Base-by-base conservation (phyloP, 2,797 vertebrate genomes). In the Anabacerthia variegaticeps region DNA sequence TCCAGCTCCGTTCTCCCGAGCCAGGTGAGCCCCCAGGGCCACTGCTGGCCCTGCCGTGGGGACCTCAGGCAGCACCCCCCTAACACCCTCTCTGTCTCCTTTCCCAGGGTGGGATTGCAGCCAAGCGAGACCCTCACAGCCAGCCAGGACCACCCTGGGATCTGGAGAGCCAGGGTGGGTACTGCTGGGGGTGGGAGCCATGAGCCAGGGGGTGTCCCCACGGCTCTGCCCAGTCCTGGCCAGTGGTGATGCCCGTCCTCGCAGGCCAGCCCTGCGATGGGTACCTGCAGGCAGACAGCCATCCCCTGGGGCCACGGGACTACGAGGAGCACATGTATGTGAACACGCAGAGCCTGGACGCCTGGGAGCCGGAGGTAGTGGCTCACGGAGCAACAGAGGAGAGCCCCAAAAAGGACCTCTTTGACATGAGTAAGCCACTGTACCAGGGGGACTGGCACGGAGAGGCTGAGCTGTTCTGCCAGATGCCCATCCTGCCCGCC, bases 301-400 rank as follows among this genome's bases (percentile, higher is more conserved):
- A 98, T 36, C 79, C 97, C 15, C 73, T 97, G 37, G 98, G 98
- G 21, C 97, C 97, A 15, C 98, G 96, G 56, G 99, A 99, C 96
- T 99, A 99, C 2, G 99, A 99, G 95, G 99, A 99, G 92, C 99
- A 99, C 93, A 98, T 99, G 94, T 99, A 99, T 1, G 99, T 99
- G 18, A 99, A 99, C 97, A 99, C 99, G 0, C 99, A 98, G 97
- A 99, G 95, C 85, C 95, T 99, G 96, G 99, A 99, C 0, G 77
- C 95, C 69, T 92, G 98, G 77, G 98, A 98, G 58, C 67, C 91
- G 0, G 97, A 97, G 39, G 77, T 56, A 3, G 73, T 51, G 2
- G 46, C 90, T n/a, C 84, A 78, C 0, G 94, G 92, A 44, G 78
- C 2, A 0, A 78, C 16, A 0, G 98, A 98, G 0, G 99, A 99